Percentiles rank a stretch among this genome's conserved stretches.
Conservation (phyloP, 2,113 vertebrate species). For the Penelope pileata region DNA sequence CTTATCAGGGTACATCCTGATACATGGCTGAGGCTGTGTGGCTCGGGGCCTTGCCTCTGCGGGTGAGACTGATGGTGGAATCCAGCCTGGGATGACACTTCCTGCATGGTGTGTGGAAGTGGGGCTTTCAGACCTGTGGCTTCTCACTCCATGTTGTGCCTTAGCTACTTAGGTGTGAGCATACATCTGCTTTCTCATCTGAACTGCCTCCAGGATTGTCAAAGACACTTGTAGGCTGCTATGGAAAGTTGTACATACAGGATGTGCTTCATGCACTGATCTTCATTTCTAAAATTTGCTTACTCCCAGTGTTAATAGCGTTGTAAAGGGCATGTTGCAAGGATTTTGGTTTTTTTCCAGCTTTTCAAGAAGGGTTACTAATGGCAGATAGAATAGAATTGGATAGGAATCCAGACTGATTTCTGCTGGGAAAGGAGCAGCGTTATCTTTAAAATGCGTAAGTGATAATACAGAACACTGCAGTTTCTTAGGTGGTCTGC, state of each 20-base stretch:
- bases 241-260: neutral
- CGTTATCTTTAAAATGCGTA: neutral
- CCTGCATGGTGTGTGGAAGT: neutral
- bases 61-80: neutral
- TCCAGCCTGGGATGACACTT: fast-evolving
- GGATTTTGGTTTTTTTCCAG: neutral
- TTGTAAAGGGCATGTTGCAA: neutral
- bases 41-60: neutral
- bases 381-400: neutral
- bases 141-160: neutral
- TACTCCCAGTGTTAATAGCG: neutral
- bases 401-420: neutral
- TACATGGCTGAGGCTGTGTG: neutral
- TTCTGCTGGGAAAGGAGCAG: neutral
- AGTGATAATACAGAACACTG: neutral
- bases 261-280: neutral
- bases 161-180: neutral
- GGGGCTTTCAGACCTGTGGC: fast-evolving
- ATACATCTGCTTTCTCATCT: neutral
- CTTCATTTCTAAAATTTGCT: neutral
- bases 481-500: neutral
- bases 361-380: neutral
- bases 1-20: neutral
- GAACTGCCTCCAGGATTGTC: neutral
- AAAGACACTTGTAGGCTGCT: fast-evolving